Conservation (phyloP, 92 coral and sea anemone genomes). For the Phenganax stokvisi region DNA sequence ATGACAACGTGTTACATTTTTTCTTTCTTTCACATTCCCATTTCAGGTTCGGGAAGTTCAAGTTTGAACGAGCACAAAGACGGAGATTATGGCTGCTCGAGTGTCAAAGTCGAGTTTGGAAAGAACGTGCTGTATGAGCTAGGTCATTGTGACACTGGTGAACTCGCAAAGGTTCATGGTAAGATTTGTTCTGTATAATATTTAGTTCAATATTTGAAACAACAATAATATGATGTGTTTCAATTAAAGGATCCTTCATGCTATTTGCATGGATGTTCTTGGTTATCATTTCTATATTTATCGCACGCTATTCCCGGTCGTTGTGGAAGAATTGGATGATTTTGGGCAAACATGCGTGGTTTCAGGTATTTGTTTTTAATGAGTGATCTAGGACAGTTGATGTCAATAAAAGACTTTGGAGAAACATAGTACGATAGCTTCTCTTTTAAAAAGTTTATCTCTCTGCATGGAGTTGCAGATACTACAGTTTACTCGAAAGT, state of each 20-base stretch:
- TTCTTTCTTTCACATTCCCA: background rate
- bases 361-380: conserved; percentile 17
- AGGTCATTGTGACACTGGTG: conserved; percentile 3
- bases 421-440: too few relatives aligned
- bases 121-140: background rate
- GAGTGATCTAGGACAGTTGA: background rate
- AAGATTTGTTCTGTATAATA: background rate
- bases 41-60: conserved; percentile 8
- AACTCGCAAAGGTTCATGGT: conserved; percentile 28
- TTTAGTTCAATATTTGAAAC: background rate
- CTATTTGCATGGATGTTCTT: conserved; percentile 32
- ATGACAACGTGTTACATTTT: background rate
- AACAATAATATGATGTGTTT: background rate
- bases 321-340: conserved; percentile 20
- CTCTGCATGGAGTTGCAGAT: too few relatives aligned
- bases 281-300: conserved; percentile 30
- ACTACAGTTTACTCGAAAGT: too few relatives aligned
- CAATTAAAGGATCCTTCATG: conserved; percentile 27
- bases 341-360: conserved; percentile 33
- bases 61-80: background rate
- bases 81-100: conserved; percentile 21
- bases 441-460: too few relatives aligned
- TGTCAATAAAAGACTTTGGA: too few relatives aligned
- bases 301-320: conserved; percentile 38
- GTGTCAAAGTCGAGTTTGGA: conserved; percentile 22